Evolutionary conservation across 2,797 vertebrate species (phyloP).

Genomic region (Phrynocephalus forsythii): DNA sequence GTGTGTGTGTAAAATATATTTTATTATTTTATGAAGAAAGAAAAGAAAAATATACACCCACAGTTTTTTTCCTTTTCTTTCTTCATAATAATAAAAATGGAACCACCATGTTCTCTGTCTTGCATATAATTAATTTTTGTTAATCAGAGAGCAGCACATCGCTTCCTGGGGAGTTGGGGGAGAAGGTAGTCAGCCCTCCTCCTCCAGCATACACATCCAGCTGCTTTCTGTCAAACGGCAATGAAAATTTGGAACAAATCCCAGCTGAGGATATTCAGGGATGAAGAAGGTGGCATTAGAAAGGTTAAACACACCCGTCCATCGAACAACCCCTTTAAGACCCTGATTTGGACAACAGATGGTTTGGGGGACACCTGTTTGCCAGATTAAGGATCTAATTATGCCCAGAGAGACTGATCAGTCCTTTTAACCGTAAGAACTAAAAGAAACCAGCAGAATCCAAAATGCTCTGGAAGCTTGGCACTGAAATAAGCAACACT

Average conservation of each 20-base stretch:
- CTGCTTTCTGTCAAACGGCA: not conserved
- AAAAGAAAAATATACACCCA: no score
- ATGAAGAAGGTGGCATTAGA: not conserved
- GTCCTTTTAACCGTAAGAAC: not conserved
- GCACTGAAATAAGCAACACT: no score
- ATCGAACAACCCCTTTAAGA: not conserved
- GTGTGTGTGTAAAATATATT: no score
- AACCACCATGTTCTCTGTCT: not conserved
- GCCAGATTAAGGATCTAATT: not conserved
- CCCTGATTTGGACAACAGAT: not conserved
- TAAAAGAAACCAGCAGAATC: not conserved
- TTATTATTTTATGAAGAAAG: no score
- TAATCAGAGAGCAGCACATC: not conserved
- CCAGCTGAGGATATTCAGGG: not conserved
- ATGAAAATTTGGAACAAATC: not conserved
- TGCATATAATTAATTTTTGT: not conserved
- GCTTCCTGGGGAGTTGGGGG: not conserved
- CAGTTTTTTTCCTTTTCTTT: no score
- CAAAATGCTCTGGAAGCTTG: no score
- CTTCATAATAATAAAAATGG: not conserved
- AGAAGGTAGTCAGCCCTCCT: not conserved
- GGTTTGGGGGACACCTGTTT: not conserved
- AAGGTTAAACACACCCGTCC: not conserved
- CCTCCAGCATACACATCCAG: no score
- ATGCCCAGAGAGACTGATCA: not conserved